These are phyloP conservation scores for Alectura lathami DNA, from an alignment of 2,113 vertebrate genomes.

Conservation along the genomic window DNA sequence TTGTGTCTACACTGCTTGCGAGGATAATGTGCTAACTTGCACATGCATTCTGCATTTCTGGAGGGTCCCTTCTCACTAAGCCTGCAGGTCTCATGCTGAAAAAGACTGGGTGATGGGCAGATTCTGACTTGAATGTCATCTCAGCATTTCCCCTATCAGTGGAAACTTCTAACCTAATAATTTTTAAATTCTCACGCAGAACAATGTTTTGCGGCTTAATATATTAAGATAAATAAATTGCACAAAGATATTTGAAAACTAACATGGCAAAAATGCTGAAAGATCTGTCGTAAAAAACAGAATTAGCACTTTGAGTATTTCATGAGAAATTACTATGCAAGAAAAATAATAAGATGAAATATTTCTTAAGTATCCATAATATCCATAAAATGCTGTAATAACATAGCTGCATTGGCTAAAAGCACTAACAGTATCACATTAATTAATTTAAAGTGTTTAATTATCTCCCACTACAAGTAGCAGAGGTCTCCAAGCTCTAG, in stretches of 20 bases:
- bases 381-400: background rate
- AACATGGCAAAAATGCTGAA: background rate
- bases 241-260: background rate
- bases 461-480: background rate
- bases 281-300: background rate
- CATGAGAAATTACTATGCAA: background rate
- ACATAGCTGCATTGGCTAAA: background rate
- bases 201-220: background rate
- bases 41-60: background rate
- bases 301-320: background rate
- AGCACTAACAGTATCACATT: background rate
- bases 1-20: background rate
- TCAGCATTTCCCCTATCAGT: background rate
- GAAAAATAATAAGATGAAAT: background rate
- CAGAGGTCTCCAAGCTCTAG: background rate
- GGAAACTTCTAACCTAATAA: background rate
- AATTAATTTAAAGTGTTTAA: constrained; percentile 8
- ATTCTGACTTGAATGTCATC: background rate
- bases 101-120: background rate
- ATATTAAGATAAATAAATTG: constrained; percentile 5
- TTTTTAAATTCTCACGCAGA: background rate
- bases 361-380: background rate
- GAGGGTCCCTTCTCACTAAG: background rate
- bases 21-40: background rate
- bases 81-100: background rate